phyloP scores from a whole-genome alignment of 2,888 invertebrate species.

The Teinopalpus imperialis region DNA sequence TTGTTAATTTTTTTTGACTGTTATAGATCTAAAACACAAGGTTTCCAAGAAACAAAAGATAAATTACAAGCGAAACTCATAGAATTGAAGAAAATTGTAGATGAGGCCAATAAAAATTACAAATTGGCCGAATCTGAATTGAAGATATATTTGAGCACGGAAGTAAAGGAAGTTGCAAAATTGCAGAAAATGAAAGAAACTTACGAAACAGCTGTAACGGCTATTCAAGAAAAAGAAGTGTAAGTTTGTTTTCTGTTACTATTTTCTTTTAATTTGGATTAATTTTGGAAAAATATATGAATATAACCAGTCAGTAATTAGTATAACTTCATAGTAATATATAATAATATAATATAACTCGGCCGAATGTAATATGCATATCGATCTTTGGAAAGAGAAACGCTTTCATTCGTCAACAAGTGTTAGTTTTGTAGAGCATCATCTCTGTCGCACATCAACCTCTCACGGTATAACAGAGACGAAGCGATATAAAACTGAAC shows the following conservation, averaged over 20 bases:
- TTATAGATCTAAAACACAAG: slow-evolving; percentile 85
- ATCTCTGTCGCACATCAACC: too few relatives aligned
- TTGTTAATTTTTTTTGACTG: too few relatives aligned
- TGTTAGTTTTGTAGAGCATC: too few relatives aligned
- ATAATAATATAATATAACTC: too few relatives aligned
- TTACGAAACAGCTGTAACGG: slow-evolving; percentile 61
- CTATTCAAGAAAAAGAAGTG: slow-evolving; percentile 76
- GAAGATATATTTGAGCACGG: slow-evolving; percentile 87
- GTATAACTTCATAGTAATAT: too few relatives aligned
- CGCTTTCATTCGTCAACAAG: too few relatives aligned
- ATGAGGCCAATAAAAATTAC: slow-evolving; percentile 83
- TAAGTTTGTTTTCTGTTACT: slow-evolving; percentile 41
- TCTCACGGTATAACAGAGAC: too few relatives aligned
- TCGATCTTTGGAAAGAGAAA: too few relatives aligned
- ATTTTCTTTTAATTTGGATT: slow-evolving; percentile 3
- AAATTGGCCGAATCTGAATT: slow-evolving; percentile 89
- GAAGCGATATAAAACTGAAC: too few relatives aligned
- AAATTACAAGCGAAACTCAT: slow-evolving; percentile 85
- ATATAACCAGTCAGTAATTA: too few relatives aligned
- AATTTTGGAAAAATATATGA: too few relatives aligned
- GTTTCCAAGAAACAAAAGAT: slow-evolving; percentile 87
- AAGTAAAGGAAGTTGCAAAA: slow-evolving; percentile 83
- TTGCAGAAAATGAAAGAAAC: slow-evolving; percentile 82
- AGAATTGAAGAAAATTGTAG: slow-evolving; percentile 85
- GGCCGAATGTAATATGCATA: too few relatives aligned